Evolutionary conservation across 2,797 vertebrate species (phyloP).

Genomic region (Mionectes olivaceus): DNA sequence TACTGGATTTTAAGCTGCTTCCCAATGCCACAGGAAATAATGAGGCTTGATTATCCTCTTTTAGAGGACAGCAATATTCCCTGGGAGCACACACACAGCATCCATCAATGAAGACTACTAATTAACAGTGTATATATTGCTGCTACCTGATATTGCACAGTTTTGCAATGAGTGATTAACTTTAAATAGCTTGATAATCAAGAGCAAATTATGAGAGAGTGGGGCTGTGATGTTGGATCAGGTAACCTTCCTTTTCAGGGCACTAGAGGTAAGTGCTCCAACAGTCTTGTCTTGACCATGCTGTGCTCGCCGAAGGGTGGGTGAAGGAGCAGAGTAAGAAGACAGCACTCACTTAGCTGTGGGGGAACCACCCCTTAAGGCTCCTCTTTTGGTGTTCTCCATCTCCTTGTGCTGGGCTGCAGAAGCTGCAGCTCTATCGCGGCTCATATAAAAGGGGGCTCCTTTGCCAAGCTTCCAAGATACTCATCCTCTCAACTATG

Average conservation of each 20-base stretch:
- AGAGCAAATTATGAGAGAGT: background rate
- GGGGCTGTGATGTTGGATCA: background rate
- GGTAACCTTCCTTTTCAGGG: accelerated
- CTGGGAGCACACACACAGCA: background rate
- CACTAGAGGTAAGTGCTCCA: accelerated
- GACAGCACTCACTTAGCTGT: accelerated
- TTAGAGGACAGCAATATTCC: background rate
- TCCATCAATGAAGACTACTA: background rate
- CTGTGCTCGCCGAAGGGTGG: accelerated
- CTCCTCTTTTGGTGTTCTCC: background rate
- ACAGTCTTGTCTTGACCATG: accelerated
- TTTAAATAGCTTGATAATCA: background rate
- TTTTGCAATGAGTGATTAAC: background rate
- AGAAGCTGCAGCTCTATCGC: accelerated
- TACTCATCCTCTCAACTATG: accelerated
- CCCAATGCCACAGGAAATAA: background rate
- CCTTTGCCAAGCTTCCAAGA: background rate
- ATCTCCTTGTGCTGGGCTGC: accelerated
- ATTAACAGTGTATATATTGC: background rate
- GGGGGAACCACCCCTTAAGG: background rate
- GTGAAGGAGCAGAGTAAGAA: background rate
- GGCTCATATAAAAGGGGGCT: accelerated
- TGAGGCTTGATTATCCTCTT: background rate
- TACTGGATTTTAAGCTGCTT: background rate
- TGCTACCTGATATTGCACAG: background rate